A percentile compares a stretch with the other conserved stretches of the same genome.
Evolutionary conservation across 2,797 vertebrate species (phyloP).

Genomic region (Periophthalmus magnuspinnatus): DNA sequence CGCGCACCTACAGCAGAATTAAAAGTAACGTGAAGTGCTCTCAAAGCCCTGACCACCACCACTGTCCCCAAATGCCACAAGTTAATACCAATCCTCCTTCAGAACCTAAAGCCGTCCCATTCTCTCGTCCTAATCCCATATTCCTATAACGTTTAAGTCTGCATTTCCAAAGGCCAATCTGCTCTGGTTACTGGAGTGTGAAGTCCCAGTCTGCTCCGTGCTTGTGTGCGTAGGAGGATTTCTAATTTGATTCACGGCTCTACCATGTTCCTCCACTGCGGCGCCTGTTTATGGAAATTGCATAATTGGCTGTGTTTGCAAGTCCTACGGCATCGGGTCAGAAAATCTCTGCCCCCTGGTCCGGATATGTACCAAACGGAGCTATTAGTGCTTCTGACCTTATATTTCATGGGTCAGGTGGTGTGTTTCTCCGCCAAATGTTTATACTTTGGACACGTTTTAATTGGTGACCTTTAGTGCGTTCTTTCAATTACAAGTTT

Average conservation of each 20-base stretch:
- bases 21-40: not conserved
- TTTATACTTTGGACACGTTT: not conserved
- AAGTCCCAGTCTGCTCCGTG: conserved; percentile 53
- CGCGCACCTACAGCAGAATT: no score
- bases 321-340: conserved; percentile 5
- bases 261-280: conserved; percentile 48
- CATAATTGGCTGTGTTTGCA: conserved; percentile 37
- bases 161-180: conserved; percentile 49
- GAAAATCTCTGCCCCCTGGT: conserved; percentile 12
- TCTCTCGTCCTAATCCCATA: not conserved
- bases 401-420: not conserved
- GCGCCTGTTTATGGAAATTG: conserved; percentile 57
- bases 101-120: not conserved
- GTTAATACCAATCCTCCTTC: not conserved
- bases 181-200: conserved; percentile 57
- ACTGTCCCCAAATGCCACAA: not conserved
- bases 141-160: conserved; percentile 27
- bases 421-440: not conserved
- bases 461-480: not conserved
- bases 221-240: conserved; percentile 41
- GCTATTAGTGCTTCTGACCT: not conserved
- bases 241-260: conserved; percentile 52
- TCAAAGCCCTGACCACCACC: not conserved
- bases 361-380: not conserved
- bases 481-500: not conserved